Conservation (phyloP, 2,797 vertebrate genomes). For the Pangasius sanitwongsei region DNA sequence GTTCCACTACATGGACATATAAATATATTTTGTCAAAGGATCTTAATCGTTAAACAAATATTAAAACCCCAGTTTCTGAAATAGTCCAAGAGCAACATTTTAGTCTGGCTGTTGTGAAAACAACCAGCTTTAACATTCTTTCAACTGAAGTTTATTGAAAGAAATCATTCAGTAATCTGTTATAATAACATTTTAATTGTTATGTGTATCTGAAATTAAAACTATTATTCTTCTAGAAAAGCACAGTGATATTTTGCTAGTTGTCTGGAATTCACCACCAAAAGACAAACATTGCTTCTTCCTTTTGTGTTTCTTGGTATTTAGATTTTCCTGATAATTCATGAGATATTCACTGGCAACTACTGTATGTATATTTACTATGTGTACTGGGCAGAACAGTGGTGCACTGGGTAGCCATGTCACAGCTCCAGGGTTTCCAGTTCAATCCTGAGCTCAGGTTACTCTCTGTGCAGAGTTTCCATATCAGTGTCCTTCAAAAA, state of each 20-base stretch:
- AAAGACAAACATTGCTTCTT: background rate
- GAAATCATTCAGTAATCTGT: background rate
- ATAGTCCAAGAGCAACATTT: constrained; percentile 5
- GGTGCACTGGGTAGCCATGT: background rate
- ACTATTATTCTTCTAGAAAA: background rate
- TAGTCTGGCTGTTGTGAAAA: constrained; percentile 1
- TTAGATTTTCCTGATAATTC: background rate
- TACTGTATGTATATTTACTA: background rate
- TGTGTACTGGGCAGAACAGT: background rate
- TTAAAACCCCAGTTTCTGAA: background rate
- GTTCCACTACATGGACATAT: background rate
- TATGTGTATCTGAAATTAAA: background rate
- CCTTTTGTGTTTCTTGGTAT: background rate
- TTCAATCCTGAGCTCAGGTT: background rate
- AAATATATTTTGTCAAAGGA: constrained; percentile 25
- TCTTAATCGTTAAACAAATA: constrained; percentile 8
- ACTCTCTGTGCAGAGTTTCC: background rate
- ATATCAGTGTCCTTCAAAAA: background rate
- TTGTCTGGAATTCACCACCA: background rate
- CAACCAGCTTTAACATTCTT: background rate
- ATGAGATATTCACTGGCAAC: too few relatives aligned
- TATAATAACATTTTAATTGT: background rate
- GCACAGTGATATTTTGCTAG: background rate
- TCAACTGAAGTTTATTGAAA: background rate
- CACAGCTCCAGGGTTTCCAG: background rate